Evolutionary conservation across 2,888 invertebrate species (phyloP).

Genomic region (Tolmerus cingulatus): DNA sequence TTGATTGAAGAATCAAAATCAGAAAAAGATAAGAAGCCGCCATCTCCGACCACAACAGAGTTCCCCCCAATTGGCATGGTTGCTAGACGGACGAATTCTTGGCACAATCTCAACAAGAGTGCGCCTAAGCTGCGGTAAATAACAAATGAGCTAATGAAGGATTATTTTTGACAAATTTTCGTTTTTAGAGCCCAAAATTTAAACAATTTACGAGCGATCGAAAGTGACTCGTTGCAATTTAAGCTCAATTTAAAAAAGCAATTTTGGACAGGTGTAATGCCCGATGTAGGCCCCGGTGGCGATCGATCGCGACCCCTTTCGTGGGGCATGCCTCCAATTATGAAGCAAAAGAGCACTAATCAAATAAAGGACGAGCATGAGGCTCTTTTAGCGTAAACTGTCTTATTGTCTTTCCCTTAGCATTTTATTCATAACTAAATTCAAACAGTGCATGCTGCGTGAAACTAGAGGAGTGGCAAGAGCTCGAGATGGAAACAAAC

Average conservation of each 20-base stretch:
- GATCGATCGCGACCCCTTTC: slow-evolving; percentile 66
- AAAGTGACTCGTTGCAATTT: slow-evolving; percentile 65
- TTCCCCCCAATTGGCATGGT: slow-evolving; percentile 52
- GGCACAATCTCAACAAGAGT: slow-evolving; percentile 59
- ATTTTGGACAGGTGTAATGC: slow-evolving; percentile 74
- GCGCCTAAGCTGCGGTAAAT: slow-evolving; percentile 53
- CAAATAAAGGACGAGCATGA: slow-evolving; percentile 67
- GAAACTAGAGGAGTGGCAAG: slow-evolving; percentile 66
- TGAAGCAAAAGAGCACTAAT: slow-evolving; percentile 52
- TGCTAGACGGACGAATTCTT: slow-evolving; percentile 58
- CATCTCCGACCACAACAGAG: slow-evolving; percentile 49
- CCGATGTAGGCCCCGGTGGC: slow-evolving; percentile 56
- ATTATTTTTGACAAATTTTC: neutral
- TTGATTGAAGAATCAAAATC: slow-evolving; percentile 20
- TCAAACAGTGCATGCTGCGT: slow-evolving; percentile 71
- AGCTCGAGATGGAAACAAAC: slow-evolving; percentile 36
- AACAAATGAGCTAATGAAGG: neutral
- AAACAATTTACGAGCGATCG: slow-evolving; percentile 25
- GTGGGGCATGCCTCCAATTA: slow-evolving; percentile 71
- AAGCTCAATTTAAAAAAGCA: slow-evolving; percentile 76
- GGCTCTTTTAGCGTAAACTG: slow-evolving; percentile 67
- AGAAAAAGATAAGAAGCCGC: slow-evolving; percentile 16
- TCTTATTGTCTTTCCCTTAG: neutral
- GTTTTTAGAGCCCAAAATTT: slow-evolving; percentile 43
- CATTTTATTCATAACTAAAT: neutral